phyloP scores from a whole-genome alignment of 2,888 invertebrate genomes.

The Pseudanteris insignis region DNA sequence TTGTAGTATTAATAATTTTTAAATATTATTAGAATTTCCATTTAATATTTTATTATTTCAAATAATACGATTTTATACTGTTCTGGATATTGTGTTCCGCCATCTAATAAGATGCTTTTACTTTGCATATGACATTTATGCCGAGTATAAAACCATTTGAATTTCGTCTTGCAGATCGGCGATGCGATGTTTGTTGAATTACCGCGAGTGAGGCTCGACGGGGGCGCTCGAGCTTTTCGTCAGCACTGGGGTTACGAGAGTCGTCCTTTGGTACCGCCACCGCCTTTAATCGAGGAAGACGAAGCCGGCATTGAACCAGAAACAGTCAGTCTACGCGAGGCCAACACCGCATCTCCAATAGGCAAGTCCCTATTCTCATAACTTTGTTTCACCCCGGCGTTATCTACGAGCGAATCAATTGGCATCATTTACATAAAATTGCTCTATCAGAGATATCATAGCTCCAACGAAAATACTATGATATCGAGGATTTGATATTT shows the following conservation, averaged over 20 bases:
- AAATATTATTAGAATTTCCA: no score
- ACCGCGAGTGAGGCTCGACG: constrained; percentile 76
- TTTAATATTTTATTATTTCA: no score
- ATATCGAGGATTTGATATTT: constrained; percentile 5
- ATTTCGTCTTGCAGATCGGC: constrained; percentile 65
- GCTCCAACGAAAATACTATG: neutral
- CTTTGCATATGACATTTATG: no score
- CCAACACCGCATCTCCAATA: constrained; percentile 69
- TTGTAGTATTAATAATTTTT: no score
- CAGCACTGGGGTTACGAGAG: constrained; percentile 73
- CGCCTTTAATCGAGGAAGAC: constrained; percentile 76
- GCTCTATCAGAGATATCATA: constrained; percentile 4
- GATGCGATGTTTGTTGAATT: constrained; percentile 71
- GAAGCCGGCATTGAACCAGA: constrained; percentile 72
- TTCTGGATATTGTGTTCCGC: neutral
- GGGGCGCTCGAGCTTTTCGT: constrained; percentile 72
- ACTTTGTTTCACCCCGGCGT: constrained; percentile 7
- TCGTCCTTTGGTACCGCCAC: constrained; percentile 72
- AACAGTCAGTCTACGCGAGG: constrained; percentile 74
- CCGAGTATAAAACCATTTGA: no score
- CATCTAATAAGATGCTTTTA: neutral
- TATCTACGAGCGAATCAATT: constrained; percentile 26
- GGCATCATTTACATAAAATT: constrained; percentile 26
- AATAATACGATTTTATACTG: no score
- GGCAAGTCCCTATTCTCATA: constrained; percentile 67